Base-by-base conservation (phyloP, 2,888 invertebrate genomes). In the Yponomeuta malinellus region DNA sequence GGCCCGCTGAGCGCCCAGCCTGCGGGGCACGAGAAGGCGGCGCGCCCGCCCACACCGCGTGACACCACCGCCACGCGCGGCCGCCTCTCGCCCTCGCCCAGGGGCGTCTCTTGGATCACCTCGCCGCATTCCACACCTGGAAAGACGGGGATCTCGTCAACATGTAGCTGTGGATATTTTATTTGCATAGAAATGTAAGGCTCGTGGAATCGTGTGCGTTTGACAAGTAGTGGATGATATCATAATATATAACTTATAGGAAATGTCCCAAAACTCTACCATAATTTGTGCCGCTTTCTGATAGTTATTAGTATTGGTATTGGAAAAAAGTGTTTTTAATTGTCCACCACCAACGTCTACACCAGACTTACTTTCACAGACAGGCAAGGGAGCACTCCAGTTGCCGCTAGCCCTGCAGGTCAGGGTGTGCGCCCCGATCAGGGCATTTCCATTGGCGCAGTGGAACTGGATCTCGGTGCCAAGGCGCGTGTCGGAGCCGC, bases 341-440 rank as follows among this genome's bases (percentile, higher is more conserved):
- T 5, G 5, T 33, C 33, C 33, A 33, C 33, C 33, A 33, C 1
- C 33, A 23, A 33, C 33, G 2, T 33, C 33, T 33, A 43, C 43
- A 43, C 9, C 43, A 43, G 43, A 89, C 94, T 93, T 86, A 95
- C 96, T 96, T 87, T 96, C 96, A 83, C 97, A 97, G 67, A 96
- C 95, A 9, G 97, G 97, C 73, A 96, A 90, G 2, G 96, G 95
- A 0, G 95, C 94, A 77, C 96, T 96, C 97, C 97, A 97, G 83
- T 96, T 96, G 43, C 97, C 97, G 31, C 96, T 96, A 0, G 97
- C 96, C n/a, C 96, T 87, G 83, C 97, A 97, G 68, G 91, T 84
- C 48, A 97, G 93, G 78, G 95, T 94, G 3, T 95, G 94, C 2
- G 96, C 93, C 5, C 97, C 97, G 71, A 97, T 95, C 65, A 97